Evolutionary conservation across 2,113 vertebrate genomes (phyloP).

Genomic region (Pipa parva): DNA sequence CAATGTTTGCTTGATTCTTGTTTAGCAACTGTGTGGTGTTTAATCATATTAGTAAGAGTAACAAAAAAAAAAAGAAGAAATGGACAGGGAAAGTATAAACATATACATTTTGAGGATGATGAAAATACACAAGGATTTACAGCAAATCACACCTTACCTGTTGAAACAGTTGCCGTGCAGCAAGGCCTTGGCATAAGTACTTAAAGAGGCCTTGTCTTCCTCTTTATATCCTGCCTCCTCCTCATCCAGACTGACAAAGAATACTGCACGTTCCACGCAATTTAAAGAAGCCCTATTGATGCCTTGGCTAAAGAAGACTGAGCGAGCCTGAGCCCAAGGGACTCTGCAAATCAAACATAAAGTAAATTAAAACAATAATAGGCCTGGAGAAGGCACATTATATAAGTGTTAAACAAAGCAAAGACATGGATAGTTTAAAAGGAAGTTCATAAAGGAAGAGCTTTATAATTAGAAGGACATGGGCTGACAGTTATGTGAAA

Average conservation of each 20-base stretch:
- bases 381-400: neutral
- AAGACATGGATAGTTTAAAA: no score
- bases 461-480: no score
- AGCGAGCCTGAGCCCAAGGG: constrained; percentile 81
- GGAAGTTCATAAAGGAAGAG: no score
- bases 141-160: constrained; percentile 60
- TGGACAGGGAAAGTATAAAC: no score
- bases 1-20: no score
- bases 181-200: constrained; percentile 83
- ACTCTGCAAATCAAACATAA: constrained; percentile 52
- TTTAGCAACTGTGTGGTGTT: no score
- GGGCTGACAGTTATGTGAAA: no score
- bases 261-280: constrained; percentile 77
- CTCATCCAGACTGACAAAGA: constrained; percentile 82
- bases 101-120: no score
- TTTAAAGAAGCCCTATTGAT: constrained; percentile 76
- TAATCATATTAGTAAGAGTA: no score
- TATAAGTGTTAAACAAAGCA: no score
- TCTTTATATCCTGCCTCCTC: constrained; percentile 68
- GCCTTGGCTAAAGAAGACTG: constrained; percentile 71
- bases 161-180: constrained; percentile 86
- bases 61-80: no score
- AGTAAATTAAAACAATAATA: neutral
- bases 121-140: no score
- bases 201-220: constrained; percentile 61